These are phyloP conservation scores for Petromus typicus DNA, from an alignment of 2,113 vertebrate genomes.

Conservation along the genomic window DNA sequence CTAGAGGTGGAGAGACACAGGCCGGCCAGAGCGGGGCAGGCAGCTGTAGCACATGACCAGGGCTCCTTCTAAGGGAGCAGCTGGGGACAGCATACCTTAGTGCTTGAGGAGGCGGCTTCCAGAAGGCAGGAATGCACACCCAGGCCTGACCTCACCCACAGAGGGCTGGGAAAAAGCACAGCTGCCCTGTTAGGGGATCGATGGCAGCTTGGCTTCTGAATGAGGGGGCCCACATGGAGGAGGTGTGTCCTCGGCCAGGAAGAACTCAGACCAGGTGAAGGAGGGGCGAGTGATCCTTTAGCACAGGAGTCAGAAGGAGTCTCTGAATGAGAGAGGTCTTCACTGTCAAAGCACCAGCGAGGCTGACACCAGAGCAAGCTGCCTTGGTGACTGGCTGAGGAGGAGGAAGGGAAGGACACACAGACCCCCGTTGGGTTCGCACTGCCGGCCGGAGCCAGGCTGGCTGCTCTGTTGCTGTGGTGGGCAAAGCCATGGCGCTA, in stretches of 20 bases:
- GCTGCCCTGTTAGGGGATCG: background rate
- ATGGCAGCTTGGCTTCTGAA: background rate
- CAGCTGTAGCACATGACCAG: too few relatives aligned
- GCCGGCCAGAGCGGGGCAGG: background rate
- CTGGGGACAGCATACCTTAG: background rate
- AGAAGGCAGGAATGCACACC: background rate
- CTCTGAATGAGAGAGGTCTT: constrained; percentile 29
- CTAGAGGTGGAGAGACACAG: background rate
- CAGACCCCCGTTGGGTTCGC: background rate
- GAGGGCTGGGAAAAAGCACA: background rate
- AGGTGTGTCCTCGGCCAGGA: background rate
- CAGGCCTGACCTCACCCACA: background rate
- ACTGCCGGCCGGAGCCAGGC: background rate
- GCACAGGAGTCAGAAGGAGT: constrained; percentile 42
- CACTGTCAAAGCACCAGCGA: background rate
- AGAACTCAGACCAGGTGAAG: background rate
- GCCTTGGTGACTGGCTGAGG: background rate
- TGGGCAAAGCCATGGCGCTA: background rate
- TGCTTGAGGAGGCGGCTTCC: background rate
- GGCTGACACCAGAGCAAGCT: constrained; percentile 9
- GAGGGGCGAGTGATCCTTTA: background rate
- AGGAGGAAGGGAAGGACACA: background rate
- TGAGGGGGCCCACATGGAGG: background rate
- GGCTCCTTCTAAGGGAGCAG: background rate
- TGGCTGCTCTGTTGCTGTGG: background rate